Evolutionary conservation across 2,113 vertebrate species (phyloP).

Genomic region (Lophochroa leadbeateri): DNA sequence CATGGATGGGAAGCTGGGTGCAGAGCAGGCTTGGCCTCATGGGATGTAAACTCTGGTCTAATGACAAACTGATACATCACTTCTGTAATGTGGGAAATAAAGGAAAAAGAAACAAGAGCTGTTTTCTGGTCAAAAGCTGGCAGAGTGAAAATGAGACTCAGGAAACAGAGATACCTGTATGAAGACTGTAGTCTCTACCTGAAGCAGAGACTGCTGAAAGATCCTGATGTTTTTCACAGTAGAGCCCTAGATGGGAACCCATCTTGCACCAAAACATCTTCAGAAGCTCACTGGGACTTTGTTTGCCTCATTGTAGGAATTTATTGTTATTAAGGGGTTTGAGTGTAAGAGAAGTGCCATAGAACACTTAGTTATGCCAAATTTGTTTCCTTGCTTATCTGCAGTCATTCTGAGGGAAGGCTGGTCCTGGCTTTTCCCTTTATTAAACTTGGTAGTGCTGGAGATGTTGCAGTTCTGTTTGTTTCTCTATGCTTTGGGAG

Average conservation of each 20-base stretch:
- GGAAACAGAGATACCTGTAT: background rate
- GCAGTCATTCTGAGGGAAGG: background rate
- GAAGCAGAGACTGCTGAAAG: background rate
- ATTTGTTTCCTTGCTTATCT: background rate
- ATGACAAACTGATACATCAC: fast-evolving
- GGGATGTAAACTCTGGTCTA: background rate
- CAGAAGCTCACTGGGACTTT: background rate
- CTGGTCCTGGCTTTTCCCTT: background rate
- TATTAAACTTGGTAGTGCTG: background rate
- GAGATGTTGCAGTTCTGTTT: background rate
- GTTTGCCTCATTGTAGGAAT: background rate
- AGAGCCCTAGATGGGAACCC: background rate
- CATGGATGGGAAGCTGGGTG: background rate
- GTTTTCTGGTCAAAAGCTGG: background rate
- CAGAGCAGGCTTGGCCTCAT: background rate
- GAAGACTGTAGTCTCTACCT: too few relatives aligned
- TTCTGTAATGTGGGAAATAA: background rate
- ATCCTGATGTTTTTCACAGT: background rate
- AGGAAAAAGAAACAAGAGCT: background rate
- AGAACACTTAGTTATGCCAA: background rate
- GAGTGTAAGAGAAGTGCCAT: background rate
- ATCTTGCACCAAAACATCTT: background rate
- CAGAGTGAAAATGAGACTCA: background rate
- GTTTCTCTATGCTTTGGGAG: background rate
- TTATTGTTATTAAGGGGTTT: background rate